Evolutionary conservation across 2,888 invertebrate genomes (phyloP).

Genomic region (Agrotis segetum): DNA sequence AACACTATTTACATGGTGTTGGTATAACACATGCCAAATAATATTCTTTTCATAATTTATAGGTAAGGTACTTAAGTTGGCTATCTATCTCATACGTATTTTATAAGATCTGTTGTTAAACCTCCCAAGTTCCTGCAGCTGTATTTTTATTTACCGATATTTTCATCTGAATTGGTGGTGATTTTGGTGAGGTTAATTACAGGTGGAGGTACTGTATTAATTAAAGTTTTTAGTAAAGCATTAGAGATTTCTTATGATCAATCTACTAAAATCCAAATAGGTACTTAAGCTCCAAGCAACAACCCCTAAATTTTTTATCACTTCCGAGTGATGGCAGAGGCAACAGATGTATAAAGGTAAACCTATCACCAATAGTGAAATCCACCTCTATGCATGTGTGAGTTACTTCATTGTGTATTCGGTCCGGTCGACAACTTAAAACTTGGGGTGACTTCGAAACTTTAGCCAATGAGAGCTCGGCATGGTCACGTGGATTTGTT

Average conservation of each 20-base stretch:
- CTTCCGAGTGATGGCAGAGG: constrained; percentile 47
- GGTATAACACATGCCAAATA: neutral
- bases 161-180: neutral
- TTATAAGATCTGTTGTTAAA: neutral
- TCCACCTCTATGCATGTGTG: constrained; percentile 10
- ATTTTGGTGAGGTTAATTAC: neutral
- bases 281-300: constrained; percentile 18
- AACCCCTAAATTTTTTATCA: constrained; percentile 45
- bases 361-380: constrained; percentile 38
- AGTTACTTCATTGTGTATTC: constrained; percentile 32
- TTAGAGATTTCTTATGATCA: neutral
- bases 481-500: constrained; percentile 77
- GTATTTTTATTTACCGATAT: constrained; percentile 6
- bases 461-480: constrained; percentile 71
- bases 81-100: constrained; percentile 3
- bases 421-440: constrained; percentile 45
- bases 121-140: neutral
- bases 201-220: neutral
- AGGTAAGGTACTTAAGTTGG: neutral
- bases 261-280: constrained; percentile 19
- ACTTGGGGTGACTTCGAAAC: constrained; percentile 67
- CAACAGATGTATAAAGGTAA: constrained; percentile 47
- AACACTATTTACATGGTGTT: constrained; percentile 10
- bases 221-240: neutral
- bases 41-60: neutral